These are phyloP conservation scores for Azorinus chamasolen DNA, from an alignment of 2,888 invertebrate species.

Conservation along the genomic window DNA sequence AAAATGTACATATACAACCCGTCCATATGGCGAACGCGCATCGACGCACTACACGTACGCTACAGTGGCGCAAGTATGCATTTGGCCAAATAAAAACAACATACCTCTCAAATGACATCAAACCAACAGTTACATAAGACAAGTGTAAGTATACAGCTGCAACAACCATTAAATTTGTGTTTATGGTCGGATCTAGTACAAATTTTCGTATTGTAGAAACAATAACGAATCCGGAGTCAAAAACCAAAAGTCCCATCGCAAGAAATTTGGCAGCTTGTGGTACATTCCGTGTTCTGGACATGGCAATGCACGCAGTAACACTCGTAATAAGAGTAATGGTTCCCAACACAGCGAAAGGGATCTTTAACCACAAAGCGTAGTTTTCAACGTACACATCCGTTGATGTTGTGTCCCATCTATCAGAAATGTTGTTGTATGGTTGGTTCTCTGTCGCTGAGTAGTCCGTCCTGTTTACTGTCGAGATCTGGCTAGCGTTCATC, in stretches of 20 bases:
- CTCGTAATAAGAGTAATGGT: neutral
- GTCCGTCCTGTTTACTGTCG: too few relatives aligned
- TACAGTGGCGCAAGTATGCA: neutral
- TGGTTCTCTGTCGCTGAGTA: too few relatives aligned
- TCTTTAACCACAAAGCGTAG: neutral
- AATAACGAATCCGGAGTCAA: slow-evolving; percentile 8
- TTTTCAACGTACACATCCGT: too few relatives aligned
- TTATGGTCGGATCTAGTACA: neutral
- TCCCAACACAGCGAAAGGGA: neutral
- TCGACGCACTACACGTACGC: neutral
- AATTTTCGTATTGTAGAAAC: slow-evolving; percentile 19
- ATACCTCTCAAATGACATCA: slow-evolving; percentile 24
- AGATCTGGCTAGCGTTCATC: too few relatives aligned
- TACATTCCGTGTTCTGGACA: slow-evolving; percentile 11
- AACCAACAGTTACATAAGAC: neutral
- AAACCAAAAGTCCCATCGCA: slow-evolving; percentile 4
- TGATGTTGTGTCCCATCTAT: too few relatives aligned
- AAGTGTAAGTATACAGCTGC: neutral
- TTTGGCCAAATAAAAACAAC: slow-evolving; percentile 19
- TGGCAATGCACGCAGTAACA: slow-evolving; percentile 1
- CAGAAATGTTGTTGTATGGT: too few relatives aligned
- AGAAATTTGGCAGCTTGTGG: slow-evolving; percentile 23
- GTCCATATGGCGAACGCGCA: slow-evolving; percentile 7
- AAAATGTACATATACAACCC: neutral
- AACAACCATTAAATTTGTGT: neutral